These are phyloP conservation scores for Agapornis canus DNA, from an alignment of 2,797 vertebrate genomes.

Conservation along the genomic window DNA sequence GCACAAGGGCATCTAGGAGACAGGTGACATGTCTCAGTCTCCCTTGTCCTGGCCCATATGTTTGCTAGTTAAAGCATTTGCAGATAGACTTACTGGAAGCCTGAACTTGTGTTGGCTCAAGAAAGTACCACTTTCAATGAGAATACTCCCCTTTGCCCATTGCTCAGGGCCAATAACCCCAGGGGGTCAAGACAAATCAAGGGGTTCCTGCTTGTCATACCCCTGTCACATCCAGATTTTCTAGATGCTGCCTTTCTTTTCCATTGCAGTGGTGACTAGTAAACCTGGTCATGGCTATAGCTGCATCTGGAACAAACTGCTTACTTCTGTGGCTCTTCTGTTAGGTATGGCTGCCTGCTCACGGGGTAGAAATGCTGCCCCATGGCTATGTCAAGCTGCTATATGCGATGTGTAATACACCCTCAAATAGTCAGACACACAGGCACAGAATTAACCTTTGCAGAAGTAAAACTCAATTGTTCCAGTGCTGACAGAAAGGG, in stretches of 20 bases:
- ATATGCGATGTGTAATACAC: neutral
- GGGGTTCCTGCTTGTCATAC: neutral
- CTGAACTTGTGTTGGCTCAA: neutral
- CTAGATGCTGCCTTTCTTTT: neutral
- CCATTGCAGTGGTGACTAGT: neutral
- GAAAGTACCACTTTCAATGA: neutral
- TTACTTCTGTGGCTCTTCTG: neutral
- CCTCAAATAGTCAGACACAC: neutral
- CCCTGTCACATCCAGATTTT: neutral
- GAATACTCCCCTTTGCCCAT: neutral
- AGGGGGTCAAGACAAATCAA: neutral
- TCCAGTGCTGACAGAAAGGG: neutral
- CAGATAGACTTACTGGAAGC: neutral
- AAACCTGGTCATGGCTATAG: neutral
- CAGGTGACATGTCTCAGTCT: neutral
- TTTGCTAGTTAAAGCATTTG: neutral
- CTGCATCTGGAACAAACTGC: neutral
- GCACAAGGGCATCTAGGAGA: neutral
- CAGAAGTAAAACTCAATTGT: neutral
- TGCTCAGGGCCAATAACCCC: neutral
- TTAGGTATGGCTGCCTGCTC: neutral
- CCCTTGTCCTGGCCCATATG: neutral
- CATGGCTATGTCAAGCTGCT: neutral
- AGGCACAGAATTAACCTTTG: neutral
- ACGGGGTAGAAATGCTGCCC: neutral